A percentile compares a stretch with the other conserved stretches of the same genome.
phyloP scores from a whole-genome alignment of 2,888 invertebrate genomes.

The Andrena trimmerana region DNA sequence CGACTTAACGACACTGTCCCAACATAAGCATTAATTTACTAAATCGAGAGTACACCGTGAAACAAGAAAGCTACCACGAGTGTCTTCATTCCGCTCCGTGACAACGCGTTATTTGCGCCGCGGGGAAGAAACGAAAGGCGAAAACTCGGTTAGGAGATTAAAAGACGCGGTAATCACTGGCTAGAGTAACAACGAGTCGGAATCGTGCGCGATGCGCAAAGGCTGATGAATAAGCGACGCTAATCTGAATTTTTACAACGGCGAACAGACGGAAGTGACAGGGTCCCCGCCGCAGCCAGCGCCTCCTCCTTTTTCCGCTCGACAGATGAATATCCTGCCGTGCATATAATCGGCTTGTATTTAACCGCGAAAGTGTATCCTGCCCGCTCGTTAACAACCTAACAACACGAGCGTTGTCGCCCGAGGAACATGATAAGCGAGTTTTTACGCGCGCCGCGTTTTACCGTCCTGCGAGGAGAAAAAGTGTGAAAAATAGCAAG shows the following conservation, averaged over 20 bases:
- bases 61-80: too few species aligned
- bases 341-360: slow-evolving; percentile 33
- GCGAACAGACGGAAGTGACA: slow-evolving; percentile 17
- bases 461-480: neutral
- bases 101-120: too few species aligned
- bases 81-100: too few species aligned
- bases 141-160: too few species aligned
- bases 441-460: slow-evolving; percentile 12
- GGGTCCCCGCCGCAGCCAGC: neutral
- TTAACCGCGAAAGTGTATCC: slow-evolving; percentile 41
- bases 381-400: slow-evolving; percentile 26
- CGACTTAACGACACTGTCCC: too few species aligned
- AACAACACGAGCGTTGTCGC: slow-evolving; percentile 25
- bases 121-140: too few species aligned
- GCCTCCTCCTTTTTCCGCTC: slow-evolving; percentile 7
- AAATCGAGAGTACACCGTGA: too few species aligned
- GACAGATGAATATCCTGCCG: slow-evolving; percentile 21
- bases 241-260: slow-evolving; percentile 23
- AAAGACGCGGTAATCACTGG: too few species aligned
- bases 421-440: slow-evolving; percentile 11
- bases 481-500: neutral
- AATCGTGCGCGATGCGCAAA: slow-evolving; percentile 1
- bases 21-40: too few species aligned
- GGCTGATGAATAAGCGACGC: slow-evolving; percentile 6
- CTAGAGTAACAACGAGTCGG: neutral